These are phyloP conservation scores for Physella acuta DNA, from an alignment of 1,140 invertebrate species.

Conservation along the genomic window DNA sequence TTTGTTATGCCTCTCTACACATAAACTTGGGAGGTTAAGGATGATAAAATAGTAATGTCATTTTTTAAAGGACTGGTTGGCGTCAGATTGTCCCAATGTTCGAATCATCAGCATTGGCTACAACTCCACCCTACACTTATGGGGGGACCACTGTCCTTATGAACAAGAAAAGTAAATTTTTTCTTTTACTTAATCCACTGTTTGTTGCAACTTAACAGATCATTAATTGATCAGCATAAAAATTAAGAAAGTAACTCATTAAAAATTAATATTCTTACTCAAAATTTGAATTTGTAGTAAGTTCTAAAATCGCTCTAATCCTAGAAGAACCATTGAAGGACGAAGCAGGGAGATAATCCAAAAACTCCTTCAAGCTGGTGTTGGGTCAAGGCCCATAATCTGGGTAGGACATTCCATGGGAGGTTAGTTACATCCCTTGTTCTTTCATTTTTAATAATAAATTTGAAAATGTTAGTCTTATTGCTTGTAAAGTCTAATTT, in stretches of 20 bases:
- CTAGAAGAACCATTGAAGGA: slow-evolving; percentile 64
- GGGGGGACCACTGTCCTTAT: slow-evolving; percentile 66
- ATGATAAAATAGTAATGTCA: too few species aligned
- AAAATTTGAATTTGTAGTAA: too few species aligned
- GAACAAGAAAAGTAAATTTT: slow-evolving; percentile 62
- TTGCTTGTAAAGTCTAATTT: too few species aligned
- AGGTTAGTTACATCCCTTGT: slow-evolving; percentile 54
- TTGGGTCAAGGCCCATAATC: slow-evolving; percentile 74
- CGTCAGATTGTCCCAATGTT: slow-evolving; percentile 68
- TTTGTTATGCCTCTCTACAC: too few species aligned
- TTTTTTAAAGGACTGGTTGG: slow-evolving; percentile 70
- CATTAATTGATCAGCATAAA: background rate
- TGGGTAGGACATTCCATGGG: slow-evolving; percentile 87
- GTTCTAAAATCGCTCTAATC: too few species aligned
- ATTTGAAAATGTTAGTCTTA: too few species aligned
- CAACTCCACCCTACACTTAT: slow-evolving; percentile 68
- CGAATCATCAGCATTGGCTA: slow-evolving; percentile 72
- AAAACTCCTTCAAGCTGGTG: slow-evolving; percentile 69
- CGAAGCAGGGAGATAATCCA: slow-evolving; percentile 68
- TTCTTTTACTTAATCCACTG: background rate
- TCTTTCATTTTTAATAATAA: slow-evolving; percentile 8
- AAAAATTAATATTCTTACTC: too few species aligned
- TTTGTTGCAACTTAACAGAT: background rate
- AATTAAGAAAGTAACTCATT: background rate
- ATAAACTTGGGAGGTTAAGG: too few species aligned